Evolutionary conservation across 1,140 invertebrate genomes (phyloP).

Genomic region (Microplitis demolitor): DNA sequence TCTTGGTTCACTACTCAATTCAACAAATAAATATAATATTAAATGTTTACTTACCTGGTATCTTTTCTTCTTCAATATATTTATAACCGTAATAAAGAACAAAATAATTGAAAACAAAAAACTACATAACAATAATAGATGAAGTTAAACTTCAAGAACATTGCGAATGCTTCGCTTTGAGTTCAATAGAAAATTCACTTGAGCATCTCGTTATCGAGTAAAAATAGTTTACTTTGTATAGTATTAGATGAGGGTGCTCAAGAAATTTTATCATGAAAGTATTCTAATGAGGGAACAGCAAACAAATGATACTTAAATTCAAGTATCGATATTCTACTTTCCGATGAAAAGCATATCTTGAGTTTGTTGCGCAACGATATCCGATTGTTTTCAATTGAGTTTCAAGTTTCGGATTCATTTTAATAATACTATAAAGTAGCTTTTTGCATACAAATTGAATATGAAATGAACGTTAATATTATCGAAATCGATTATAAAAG

Average conservation of each 20-base stretch:
- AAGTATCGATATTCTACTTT: conserved; percentile 20
- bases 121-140: background rate
- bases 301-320: background rate
- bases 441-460: no score
- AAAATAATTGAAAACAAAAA: background rate
- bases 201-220: background rate
- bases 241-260: background rate
- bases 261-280: background rate
- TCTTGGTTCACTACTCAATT: background rate
- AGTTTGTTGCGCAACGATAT: background rate
- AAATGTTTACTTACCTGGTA: background rate
- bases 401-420: no score
- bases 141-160: background rate
- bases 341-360: background rate
- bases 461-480: no score
- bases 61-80: background rate
- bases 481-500: no score
- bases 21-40: background rate
- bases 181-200: background rate
- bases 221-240: background rate
- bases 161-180: background rate
- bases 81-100: no score
- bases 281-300: conserved; percentile 2
- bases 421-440: no score
- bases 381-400: conserved; percentile 14